Base-by-base conservation (phyloP, 2,113 vertebrate genomes). In the Calyptommatus sinebrachiatus region DNA sequence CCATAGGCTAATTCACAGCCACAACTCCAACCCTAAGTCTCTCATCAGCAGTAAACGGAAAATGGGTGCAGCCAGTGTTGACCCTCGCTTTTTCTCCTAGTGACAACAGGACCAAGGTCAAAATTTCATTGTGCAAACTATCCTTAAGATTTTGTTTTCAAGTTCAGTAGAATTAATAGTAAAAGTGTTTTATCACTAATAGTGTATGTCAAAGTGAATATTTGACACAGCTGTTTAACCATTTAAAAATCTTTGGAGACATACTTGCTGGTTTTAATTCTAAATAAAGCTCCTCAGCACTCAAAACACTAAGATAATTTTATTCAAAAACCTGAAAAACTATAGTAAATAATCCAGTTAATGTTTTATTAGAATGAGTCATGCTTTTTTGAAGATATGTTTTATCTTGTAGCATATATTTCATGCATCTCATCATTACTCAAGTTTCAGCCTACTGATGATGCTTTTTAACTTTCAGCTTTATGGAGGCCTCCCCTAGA, bases 211-310 rank as follows among this genome's bases (percentile, higher is more conserved):
- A 29, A 21, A 69, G 29, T 81, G 57, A 48, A 20, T 22, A 45
- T 67, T 35, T 45, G 65, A 46, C 48, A 48, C 70, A 21, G 26
- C 24, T 26, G 67, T 63, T 79, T 71, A 50, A 60, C 71, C 10
- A 61, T n/a, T 50, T 79, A 45, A 48, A 75, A 81, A 81, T 46
- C 35, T 57, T 24, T 66, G 62, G 63, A 74, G 21, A 46, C 28
- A 8, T 8, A 24, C 45, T 31, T 76, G 35, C 41, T 22, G 20
- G 46, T 68, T 61, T 63, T 22, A 75, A 31, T 16, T 22, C 20
- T 70, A 61, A 65, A 48, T 69, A 62, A 31, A 8, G 12, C 20
- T 50, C 41, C 46, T 45, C 46, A 61, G 53, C 60, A 76, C 35
- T 48, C 20, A 48, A 81, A 81, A 61, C 5, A 8, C 41, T 53